Evolutionary conservation across 2,888 invertebrate genomes (phyloP), one percentile per base, ranked within the genome.

Genomic region (Patella depressa): DNA sequence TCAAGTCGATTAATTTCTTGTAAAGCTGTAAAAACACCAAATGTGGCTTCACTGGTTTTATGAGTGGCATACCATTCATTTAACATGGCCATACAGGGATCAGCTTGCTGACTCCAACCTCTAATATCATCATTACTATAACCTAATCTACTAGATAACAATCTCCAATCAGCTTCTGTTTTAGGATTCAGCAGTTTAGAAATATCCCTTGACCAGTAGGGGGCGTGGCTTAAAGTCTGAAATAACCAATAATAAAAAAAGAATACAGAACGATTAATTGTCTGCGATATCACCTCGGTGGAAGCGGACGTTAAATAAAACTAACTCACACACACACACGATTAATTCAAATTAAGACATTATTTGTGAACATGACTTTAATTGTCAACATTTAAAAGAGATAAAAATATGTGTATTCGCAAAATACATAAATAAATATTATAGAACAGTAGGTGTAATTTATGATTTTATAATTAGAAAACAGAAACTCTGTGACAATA

Each of bases 61-160:
- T 89, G 88, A 15, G 87, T 88, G 73, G 89, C 86, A 79, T 88
- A 91, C 90, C 90, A 91, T 79, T 90, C 90, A 82, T 87, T 88
- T 17, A 91, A 82, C 81, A 91, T 75, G 12, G 88, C 84, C 89
- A 91, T 88, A 77, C 89, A 90, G 3, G 91, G 91, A 78, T 90
- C 89, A 34, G 86, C 76, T 74, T 89, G 89, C 69, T 86, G 87
- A 3, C 89, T 86, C 90, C 90, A 91, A 24, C 83, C 87, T 77
- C 86, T 81, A 34, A 91, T 87, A 81, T 91, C 91, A 75, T 88
- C 89, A 73, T 85, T 85, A 74, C 80, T 88, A 85, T 88, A 91
- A 70, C 88, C 89, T 53, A 91, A 86, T 24, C 90, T 84, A 71
- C 85, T 84, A 53, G 88, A 88, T 65, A 91, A 81, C 53, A 91